These are phyloP conservation scores for Neuroterus valhalla DNA, from an alignment of 1,140 invertebrate species.

Conservation along the genomic window DNA sequence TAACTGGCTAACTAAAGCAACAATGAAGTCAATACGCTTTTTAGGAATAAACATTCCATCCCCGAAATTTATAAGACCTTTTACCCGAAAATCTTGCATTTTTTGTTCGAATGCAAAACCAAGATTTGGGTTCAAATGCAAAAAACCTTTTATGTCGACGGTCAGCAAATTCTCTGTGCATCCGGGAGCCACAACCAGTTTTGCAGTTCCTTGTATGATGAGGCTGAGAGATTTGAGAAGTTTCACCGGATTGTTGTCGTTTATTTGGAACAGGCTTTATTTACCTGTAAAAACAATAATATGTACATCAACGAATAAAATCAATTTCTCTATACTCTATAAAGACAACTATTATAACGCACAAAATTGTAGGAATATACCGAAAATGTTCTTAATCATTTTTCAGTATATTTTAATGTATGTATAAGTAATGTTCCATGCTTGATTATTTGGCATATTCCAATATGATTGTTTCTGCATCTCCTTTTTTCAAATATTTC, in stretches of 20 bases:
- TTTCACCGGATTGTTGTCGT: slow-evolving; percentile 47
- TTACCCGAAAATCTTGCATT: slow-evolving; percentile 23
- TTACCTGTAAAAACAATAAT: slow-evolving; percentile 29
- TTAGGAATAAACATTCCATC: neutral
- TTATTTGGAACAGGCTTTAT: slow-evolving; percentile 48
- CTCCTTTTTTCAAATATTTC: too few species aligned
- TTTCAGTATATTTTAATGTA: too few species aligned
- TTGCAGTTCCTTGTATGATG: slow-evolving; percentile 35
- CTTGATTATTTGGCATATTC: too few species aligned
- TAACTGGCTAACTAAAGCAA: neutral
- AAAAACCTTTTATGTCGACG: slow-evolving; percentile 37
- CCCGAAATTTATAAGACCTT: neutral
- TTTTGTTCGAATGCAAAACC: slow-evolving; percentile 39
- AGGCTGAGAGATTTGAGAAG: slow-evolving; percentile 41
- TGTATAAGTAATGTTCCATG: too few species aligned
- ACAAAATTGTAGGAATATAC: too few species aligned
- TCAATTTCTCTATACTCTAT: too few species aligned
- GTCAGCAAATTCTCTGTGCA: slow-evolving; percentile 32
- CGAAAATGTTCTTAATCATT: too few species aligned
- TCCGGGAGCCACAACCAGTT: slow-evolving; percentile 37
- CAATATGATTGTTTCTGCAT: too few species aligned
- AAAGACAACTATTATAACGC: too few species aligned
- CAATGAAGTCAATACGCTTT: neutral
- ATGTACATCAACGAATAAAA: too few species aligned
- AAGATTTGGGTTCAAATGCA: slow-evolving; percentile 41